Evolutionary conservation across 2,797 vertebrate genomes (phyloP), one percentile per base, ranked within the genome.

Genomic region (Oophaga sylvatica): DNA sequence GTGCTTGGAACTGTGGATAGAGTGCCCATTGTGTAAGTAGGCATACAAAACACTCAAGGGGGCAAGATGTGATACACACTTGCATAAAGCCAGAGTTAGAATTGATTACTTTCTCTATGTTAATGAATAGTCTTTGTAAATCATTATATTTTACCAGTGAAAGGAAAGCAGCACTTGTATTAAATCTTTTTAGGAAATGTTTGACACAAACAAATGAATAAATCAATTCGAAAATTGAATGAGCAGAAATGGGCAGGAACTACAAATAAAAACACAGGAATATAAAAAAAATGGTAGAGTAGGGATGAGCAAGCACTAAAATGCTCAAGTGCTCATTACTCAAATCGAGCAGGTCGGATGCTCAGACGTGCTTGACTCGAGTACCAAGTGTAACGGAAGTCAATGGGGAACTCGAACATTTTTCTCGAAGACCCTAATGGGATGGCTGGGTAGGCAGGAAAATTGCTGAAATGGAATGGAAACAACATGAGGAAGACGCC

Each of bases 211-310:
- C 83, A 76, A 29, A 76, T 84, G 57, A 84, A 84, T 77, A 84
- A 63, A 84, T 63, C 83, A 84, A 84, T 84, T 59, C 20, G 22
- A 71, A 75, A 84, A 84, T 62, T 62, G 29, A 84, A 84, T 68
- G 80, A 15, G 6, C 15, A 68, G 45, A 67, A 82, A 56, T 29
- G 45, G 63, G 62, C 80, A 68, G 70, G 65, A 31, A 53, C 81
- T 57, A 82, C 48, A 56, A 65, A 57, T 75, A 13, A 53, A 75
- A 48, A 57, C 80, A 82, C 80, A 29, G 81, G 45, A 70, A 57
- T 82, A 26, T 26, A 26, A 35, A 17, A 83, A 70, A 71, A 83
- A 17, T 2, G 17, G 63, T 56, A 56, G 19, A 35, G 41, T 35
- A 35, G 35, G 2, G 35, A 35, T 35, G 35, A 2, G 35, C 35